Percentiles rank a stretch among this genome's conserved stretches.
These are phyloP conservation scores for Lucilia sericata DNA, from an alignment of 1,140 invertebrate genomes.

Conservation along the genomic window DNA sequence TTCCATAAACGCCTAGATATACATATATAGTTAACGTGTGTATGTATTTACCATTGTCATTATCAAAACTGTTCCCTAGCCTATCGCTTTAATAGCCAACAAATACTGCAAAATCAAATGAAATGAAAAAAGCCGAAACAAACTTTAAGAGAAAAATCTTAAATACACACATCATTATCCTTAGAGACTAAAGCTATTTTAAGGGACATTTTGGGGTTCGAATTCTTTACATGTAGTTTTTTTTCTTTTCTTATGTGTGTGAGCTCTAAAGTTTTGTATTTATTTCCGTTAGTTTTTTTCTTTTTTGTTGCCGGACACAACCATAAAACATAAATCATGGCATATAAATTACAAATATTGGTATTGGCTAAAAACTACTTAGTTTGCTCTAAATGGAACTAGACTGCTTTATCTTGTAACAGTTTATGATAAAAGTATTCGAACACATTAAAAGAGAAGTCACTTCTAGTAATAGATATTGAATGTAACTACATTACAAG, in stretches of 20 bases:
- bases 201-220: not conserved
- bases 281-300: not conserved
- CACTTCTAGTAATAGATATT: not conserved
- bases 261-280: not conserved
- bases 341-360: not conserved
- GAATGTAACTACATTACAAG: too few relatives aligned
- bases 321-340: not conserved
- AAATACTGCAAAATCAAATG: too few relatives aligned
- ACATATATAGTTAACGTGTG: too few relatives aligned
- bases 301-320: not conserved
- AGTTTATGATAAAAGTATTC: not conserved
- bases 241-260: not conserved
- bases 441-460: not conserved
- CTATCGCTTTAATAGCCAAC: too few relatives aligned
- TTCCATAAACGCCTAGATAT: too few relatives aligned
- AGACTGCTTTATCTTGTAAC: not conserved
- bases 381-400: not conserved
- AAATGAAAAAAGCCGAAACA: too few relatives aligned
- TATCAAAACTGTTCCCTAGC: too few relatives aligned
- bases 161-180: constrained; percentile 5
- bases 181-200: constrained; percentile 3
- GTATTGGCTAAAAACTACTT: not conserved
- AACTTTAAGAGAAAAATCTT: not conserved
- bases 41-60: too few relatives aligned
- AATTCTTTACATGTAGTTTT: not conserved